Base-by-base conservation (phyloP, 1,140 invertebrate species). In the Danaus melanippus region DNA sequence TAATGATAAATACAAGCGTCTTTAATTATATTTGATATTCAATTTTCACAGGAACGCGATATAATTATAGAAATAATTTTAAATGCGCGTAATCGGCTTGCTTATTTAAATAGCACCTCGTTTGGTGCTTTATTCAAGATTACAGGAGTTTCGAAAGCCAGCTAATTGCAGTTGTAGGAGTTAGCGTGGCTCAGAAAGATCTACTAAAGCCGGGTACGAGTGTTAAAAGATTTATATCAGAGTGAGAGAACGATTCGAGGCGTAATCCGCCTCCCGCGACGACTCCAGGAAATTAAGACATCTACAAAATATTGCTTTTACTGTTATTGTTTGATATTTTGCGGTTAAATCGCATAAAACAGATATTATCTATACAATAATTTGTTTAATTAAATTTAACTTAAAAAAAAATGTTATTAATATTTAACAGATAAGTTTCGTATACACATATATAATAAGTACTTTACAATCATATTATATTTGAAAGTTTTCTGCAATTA, bases 201-300 rank as follows among this genome's bases (percentile, higher is more conserved):
- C 73, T 74, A 51, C 51, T 64, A 62, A 74, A 74, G 57, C 69
- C 66, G 60, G 59, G 70, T 76, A 85, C 69, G 76, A 81, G 77
- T 75, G 82, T 79, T 80, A 73, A 80, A 77, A 85, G 82, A 85
- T 85, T 85, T 85, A 85, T 84, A 84, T 85, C 82, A 63, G 57
- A 65, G 64, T 44, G 66, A 72, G 64, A 32, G 58, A 65, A 65
- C 68, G 71, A 67, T 73, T 74, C 65, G 58, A 58, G 58, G 53
- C 65, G 61, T 79, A 76, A 79, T 74, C 69, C 66, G 60, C 51
- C 58, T 56, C 66, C 61, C 66, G 61, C 68, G 60, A 58, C 56
- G 56, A 51, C 56, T 58, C 48, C 69, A 73, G 81, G 79, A 84
- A 84, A 83, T 84, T 73, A 82, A 79, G 67, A 64, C 70, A 68